A percentile compares a stretch with the other conserved stretches of the same genome.
Conservation (phyloP, 2,797 vertebrate species). For the Micropoecilia bifurca region DNA sequence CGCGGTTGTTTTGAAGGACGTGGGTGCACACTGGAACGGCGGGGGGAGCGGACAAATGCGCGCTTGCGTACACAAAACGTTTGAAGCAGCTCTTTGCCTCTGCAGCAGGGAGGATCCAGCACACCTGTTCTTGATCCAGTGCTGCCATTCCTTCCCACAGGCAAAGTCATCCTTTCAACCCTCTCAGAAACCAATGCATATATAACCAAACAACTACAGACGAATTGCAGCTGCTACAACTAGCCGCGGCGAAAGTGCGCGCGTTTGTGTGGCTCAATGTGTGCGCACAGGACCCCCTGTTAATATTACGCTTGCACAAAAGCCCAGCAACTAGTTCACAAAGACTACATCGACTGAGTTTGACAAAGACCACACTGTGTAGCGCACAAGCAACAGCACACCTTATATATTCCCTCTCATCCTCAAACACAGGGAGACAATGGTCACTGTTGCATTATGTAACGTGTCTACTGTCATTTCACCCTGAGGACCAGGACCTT, state of each 20-base stretch:
- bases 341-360: conserved; percentile 36
- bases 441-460: conserved; percentile 75
- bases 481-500: conserved; percentile 55
- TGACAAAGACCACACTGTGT: conserved; percentile 41
- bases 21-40: conserved; percentile 28
- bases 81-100: conserved; percentile 64
- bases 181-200: conserved; percentile 77
- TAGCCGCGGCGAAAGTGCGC: conserved; percentile 33
- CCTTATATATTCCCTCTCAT: conserved; percentile 54
- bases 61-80: conserved; percentile 18
- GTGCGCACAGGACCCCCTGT: conserved; percentile 23
- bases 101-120: conserved; percentile 52
- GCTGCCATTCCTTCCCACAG: conserved; percentile 79
- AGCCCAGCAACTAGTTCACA: conserved; percentile 34
- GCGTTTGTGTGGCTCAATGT: conserved; percentile 16
- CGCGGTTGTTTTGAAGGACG: conserved; percentile 53
- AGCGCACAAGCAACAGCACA: conserved; percentile 39
- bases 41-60: conserved; percentile 22
- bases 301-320: conserved; percentile 49
- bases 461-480: conserved; percentile 70
- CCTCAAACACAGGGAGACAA: conserved; percentile 55
- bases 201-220: conserved; percentile 70
- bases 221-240: conserved; percentile 62
- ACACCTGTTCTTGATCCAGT: conserved; percentile 77
- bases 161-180: conserved; percentile 83